Evolutionary conservation across 2,113 vertebrate genomes (phyloP).

Genomic region (Penelope pileata): DNA sequence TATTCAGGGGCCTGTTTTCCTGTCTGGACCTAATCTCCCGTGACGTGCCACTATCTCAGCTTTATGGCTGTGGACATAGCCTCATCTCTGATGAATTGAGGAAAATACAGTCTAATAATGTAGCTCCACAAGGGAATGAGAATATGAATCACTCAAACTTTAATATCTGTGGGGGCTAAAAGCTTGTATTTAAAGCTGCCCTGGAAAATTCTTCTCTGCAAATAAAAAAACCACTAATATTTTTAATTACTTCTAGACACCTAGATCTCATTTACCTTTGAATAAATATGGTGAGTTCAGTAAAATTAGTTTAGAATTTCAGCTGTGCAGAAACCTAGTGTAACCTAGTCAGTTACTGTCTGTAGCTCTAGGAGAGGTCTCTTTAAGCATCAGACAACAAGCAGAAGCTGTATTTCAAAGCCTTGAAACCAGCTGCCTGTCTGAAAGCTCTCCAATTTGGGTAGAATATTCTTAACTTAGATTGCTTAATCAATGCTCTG

Average conservation of each 20-base stretch:
- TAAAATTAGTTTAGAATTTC: neutral
- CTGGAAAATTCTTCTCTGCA: neutral
- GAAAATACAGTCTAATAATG: constrained; percentile 12
- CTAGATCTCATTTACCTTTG: neutral
- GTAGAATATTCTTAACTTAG: constrained; percentile 13
- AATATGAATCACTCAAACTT: constrained; percentile 39
- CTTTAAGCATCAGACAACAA: neutral
- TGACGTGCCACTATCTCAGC: neutral
- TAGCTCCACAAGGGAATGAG: constrained; percentile 1
- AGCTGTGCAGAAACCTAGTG: neutral
- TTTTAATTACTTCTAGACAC: constrained; percentile 33
- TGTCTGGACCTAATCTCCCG: constrained; percentile 1
- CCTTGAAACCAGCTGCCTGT: neutral
- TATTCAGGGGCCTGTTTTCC: neutral
- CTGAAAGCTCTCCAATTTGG: constrained; percentile 23
- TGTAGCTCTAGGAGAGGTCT: neutral
- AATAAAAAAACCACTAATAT: neutral
- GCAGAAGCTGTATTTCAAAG: constrained; percentile 28
- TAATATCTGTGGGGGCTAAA: constrained; percentile 4
- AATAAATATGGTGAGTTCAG: accelerated
- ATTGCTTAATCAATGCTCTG: constrained; percentile 42
- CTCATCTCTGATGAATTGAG: constrained; percentile 24
- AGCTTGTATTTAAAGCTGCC: neutral
- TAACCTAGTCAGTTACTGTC: constrained; percentile 2
- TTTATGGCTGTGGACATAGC: neutral